phyloP scores from a whole-genome alignment of 2,113 vertebrate genomes.

The Grallaria varia region DNA sequence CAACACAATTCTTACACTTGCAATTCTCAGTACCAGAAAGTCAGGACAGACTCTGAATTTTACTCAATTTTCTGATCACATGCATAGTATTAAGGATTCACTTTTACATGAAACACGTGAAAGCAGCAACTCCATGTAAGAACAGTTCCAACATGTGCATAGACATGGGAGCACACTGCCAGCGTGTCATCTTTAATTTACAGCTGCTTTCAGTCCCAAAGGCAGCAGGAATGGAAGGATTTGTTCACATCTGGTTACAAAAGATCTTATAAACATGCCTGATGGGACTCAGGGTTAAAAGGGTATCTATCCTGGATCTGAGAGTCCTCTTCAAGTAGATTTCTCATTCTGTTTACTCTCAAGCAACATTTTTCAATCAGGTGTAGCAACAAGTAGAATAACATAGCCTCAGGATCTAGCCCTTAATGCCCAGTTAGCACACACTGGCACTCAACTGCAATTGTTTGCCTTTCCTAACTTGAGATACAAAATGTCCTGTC shows the following conservation, averaged over 20 bases:
- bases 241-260: neutral
- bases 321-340: neutral
- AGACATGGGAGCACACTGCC: neutral
- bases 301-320: neutral
- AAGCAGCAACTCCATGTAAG: neutral
- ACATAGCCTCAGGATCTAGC: neutral
- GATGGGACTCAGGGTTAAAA: slow-evolving; percentile 25
- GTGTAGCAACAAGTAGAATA: slow-evolving; percentile 4
- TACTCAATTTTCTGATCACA: neutral
- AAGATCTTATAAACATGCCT: neutral
- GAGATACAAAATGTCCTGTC: neutral
- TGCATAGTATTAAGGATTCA: neutral
- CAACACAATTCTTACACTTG: neutral
- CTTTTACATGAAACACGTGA: neutral
- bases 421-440: neutral
- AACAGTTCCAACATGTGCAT: neutral
- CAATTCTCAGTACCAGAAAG: neutral
- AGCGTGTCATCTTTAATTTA: neutral
- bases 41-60: neutral
- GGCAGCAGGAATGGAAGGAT: neutral
- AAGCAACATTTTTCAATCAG: slow-evolving; percentile 18
- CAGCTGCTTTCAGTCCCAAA: slow-evolving; percentile 16
- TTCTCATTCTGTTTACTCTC: slow-evolving; percentile 41
- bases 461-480: slow-evolving; percentile 13
- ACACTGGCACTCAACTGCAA: neutral